Base-by-base conservation (phyloP, 1,140 invertebrate species). In the Metopolophium dirhodum region DNA sequence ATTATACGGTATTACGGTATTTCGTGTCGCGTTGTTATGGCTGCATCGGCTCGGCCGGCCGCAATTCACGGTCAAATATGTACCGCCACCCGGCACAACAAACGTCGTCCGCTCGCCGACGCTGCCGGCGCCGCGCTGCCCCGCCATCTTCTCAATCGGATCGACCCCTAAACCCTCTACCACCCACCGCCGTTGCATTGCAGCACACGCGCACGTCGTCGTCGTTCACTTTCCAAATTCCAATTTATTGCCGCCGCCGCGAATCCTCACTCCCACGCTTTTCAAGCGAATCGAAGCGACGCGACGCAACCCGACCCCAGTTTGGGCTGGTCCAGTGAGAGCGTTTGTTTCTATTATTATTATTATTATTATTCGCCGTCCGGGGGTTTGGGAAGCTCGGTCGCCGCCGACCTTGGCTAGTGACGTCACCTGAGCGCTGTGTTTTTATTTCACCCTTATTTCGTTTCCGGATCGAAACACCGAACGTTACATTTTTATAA, bases 1-100 rank as follows among this genome's bases (percentile, higher is more conserved):
- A 23, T 54, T 54, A 23, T 54, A 54, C 51, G 51, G 51, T 54
- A 54, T 54, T 57, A 89, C 88, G 88, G 88, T 89, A 89, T 51
- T 49, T 83, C 90, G 47, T 93, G 82, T 57, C 91, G 35, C 82
- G 82, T 82, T 89, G 93, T 88, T 94, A 94, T 94, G 94, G 94
- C 94, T 87, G 94, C 89, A 85, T 82, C 88, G 54, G 18, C 83
- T 90, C 86, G 85, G 45, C 77, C 92, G 90, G 57, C 35, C 61
- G 93, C 86, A 37, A 57, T 87, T 93, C 91, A 93, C 92, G 94
- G 86, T 93, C 94, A 94, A 82, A 94, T 57, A 90, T 51, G 47
- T 82, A 68, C 49, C 83, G 2, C 83, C 90, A 93, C 91, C 49
- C 61, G n/a, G 45, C 82, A 77, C 30, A 89, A 89, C 88, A 89